Evolutionary conservation across 2,113 vertebrate genomes (phyloP).

Genomic region (Eolophus roseicapilla): DNA sequence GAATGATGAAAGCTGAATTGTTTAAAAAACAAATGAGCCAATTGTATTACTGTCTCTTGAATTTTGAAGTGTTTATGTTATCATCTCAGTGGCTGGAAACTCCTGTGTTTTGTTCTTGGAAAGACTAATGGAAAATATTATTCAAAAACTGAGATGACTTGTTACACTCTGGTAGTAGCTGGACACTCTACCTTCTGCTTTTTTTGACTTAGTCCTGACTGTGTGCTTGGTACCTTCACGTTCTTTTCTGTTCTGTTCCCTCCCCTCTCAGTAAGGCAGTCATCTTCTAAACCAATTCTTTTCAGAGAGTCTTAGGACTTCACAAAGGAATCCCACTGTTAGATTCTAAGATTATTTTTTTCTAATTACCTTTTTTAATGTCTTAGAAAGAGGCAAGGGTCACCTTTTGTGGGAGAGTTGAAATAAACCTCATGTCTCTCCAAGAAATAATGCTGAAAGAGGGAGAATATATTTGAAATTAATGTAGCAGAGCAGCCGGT

Average conservation of each 20-base stretch:
- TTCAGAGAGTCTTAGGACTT: background rate
- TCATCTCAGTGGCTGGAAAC: conserved; percentile 17
- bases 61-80: background rate
- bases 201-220: background rate
- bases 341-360: background rate
- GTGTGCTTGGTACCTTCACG: background rate
- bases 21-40: background rate
- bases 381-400: background rate
- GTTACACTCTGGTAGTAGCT: background rate
- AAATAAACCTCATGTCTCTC: background rate
- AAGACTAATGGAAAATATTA: background rate
- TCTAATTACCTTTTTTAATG: background rate
- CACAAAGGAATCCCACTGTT: background rate
- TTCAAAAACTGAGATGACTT: background rate
- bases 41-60: background rate
- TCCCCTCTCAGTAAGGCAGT: background rate
- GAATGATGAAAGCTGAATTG: background rate
- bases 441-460: background rate
- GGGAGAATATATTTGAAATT: background rate
- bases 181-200: background rate
- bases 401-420: background rate
- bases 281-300: background rate
- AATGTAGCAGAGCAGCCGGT: background rate
- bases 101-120: conserved; percentile 3
- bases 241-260: background rate